Conservation (phyloP, 2,888 invertebrate species). For the Lamproptera curius region DNA sequence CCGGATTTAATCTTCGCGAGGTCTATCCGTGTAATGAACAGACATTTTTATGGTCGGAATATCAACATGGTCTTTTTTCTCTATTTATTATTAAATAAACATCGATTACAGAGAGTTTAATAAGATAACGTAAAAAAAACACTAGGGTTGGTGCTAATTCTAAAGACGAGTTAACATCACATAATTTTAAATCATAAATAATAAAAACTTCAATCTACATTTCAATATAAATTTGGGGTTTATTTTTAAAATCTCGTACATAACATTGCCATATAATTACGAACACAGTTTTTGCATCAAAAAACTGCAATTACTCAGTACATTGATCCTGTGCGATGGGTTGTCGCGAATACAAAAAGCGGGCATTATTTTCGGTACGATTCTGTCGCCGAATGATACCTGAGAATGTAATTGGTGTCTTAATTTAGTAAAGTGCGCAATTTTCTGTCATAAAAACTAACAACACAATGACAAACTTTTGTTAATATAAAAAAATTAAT, state of each 20-base stretch:
- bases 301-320: too few species aligned
- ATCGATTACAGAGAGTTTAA: too few species aligned
- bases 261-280: too few species aligned
- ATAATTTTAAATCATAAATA: too few species aligned
- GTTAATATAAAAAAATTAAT: not conserved
- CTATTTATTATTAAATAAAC: too few species aligned
- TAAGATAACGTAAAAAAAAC: too few species aligned
- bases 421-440: slow-evolving; percentile 15
- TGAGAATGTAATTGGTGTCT: slow-evolving; percentile 11
- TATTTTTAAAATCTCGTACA: too few species aligned
- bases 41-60: slow-evolving; percentile 6
- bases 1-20: slow-evolving; percentile 28
- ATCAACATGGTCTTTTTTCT: slow-evolving; percentile 9
- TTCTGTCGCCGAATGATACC: slow-evolving; percentile 4
- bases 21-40: slow-evolving; percentile 22
- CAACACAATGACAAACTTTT: not conserved
- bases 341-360: slow-evolving; percentile 37
- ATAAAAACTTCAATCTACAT: too few species aligned
- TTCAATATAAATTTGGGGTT: too few species aligned
- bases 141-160: too few species aligned
- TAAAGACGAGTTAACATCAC: too few species aligned
- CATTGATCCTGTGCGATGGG: slow-evolving; percentile 44
- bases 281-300: too few species aligned
- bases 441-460: slow-evolving; percentile 3
- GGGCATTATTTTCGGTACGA: slow-evolving; percentile 22